Percentiles rank a stretch among this genome's conserved stretches.
Conservation (phyloP, 1,140 invertebrate species). For the Copidosoma floridanum region DNA sequence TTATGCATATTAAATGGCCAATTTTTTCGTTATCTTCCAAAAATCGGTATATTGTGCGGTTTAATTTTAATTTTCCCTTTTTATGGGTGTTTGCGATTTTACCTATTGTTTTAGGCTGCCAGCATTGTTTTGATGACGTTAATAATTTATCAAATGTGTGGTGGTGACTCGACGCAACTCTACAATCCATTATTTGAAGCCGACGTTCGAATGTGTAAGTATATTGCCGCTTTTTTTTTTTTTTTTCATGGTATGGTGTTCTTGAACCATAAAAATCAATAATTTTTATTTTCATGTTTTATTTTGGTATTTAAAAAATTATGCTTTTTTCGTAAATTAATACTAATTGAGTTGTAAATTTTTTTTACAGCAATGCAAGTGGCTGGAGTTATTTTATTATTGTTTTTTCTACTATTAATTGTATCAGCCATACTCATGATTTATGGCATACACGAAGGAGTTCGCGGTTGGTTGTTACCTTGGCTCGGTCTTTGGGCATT, state of each 20-base stretch:
- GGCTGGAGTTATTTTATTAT: slow-evolving; percentile 71
- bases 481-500: slow-evolving; percentile 74
- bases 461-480: slow-evolving; percentile 76
- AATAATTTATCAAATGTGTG: slow-evolving; percentile 70
- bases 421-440: slow-evolving; percentile 64
- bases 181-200: slow-evolving; percentile 87
- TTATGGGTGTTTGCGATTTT: too few species aligned
- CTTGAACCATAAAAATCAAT: too few species aligned
- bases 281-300: too few species aligned
- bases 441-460: slow-evolving; percentile 61
- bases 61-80: too few species aligned
- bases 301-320: too few species aligned
- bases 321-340: too few species aligned
- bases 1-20: too few species aligned
- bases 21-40: too few species aligned
- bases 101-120: slow-evolving; percentile 60
- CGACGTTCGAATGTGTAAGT: slow-evolving; percentile 75
- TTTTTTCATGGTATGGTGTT: too few species aligned
- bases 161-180: slow-evolving; percentile 82
- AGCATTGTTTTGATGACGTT: slow-evolving; percentile 75
- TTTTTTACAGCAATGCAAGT: slow-evolving; percentile 70
- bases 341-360: too few species aligned
- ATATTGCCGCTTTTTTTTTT: too few species aligned
- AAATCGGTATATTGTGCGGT: too few species aligned
- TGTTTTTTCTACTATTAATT: slow-evolving; percentile 70